Conservation (phyloP, 1,140 invertebrate species). For the Pseudomyrmex concolor region DNA sequence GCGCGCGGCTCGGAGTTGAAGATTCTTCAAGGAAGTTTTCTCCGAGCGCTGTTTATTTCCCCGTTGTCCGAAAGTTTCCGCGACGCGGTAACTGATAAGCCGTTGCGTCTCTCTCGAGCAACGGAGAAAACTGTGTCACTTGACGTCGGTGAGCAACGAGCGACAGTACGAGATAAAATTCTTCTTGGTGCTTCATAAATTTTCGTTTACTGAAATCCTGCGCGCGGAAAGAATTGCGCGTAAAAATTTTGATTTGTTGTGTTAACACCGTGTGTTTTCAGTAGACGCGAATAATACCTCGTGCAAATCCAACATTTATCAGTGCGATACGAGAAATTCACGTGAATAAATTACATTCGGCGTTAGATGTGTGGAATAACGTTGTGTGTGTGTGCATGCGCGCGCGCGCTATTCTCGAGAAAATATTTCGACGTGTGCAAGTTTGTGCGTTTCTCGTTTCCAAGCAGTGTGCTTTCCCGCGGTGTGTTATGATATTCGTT, state of each 20-base stretch:
- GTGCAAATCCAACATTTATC: not conserved
- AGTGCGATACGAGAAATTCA: not conserved
- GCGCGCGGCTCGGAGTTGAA: not conserved
- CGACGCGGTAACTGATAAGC: not conserved
- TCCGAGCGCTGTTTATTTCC: constrained; percentile 10
- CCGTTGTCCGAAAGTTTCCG: constrained; percentile 14
- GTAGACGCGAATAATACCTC: not conserved
- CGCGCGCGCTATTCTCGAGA: no score
- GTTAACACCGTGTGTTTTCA: not conserved
- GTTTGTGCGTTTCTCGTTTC: constrained; percentile 25
- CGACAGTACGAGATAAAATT: not conserved
- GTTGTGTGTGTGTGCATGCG: not conserved
- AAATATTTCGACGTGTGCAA: constrained; percentile 9
- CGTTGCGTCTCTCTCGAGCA: not conserved
- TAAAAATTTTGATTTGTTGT: not conserved
- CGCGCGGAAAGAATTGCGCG: no score
- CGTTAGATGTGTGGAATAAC: not conserved
- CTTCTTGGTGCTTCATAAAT: not conserved
- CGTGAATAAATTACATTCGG: not conserved
- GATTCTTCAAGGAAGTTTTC: constrained; percentile 33
- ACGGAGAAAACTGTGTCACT: not conserved
- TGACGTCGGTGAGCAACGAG: not conserved
- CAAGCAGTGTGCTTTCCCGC: not conserved
- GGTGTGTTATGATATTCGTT: not conserved
- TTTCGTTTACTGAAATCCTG: no score